A percentile compares a stretch with the other conserved stretches of the same genome.
Conservation (phyloP, 92 coral and sea anemone genomes). For the Umimayanthus chanpuru region DNA sequence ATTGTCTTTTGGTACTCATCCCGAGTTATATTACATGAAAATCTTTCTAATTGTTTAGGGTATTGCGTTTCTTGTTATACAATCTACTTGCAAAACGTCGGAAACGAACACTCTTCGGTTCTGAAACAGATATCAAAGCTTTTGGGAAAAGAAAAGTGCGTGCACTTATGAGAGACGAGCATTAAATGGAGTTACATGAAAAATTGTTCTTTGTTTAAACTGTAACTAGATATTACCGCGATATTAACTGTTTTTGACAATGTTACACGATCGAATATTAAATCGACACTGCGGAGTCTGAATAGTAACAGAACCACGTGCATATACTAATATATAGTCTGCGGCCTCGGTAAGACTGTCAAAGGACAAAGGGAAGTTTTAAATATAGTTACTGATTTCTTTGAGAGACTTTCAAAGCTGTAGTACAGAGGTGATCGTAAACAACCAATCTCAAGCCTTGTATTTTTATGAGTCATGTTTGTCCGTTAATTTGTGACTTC, state of each 20-base stretch:
- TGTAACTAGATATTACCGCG: not conserved
- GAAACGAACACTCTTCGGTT: not conserved
- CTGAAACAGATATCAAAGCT: not conserved
- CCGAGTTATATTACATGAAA: not conserved
- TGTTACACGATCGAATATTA: too few species aligned
- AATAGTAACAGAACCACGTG: too few species aligned
- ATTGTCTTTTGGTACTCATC: not conserved
- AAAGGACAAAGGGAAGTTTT: too few species aligned
- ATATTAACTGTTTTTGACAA: not conserved
- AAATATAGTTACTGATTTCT: too few species aligned
- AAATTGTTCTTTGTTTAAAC: not conserved
- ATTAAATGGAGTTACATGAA: not conserved
- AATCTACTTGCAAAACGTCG: not conserved
- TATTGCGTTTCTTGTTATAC: not conserved
- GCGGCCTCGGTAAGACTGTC: too few species aligned
- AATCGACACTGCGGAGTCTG: not conserved
- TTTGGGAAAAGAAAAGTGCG: not conserved
- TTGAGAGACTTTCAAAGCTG: not conserved
- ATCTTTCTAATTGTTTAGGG: not conserved
- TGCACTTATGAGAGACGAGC: not conserved
- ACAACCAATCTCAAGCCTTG: not conserved
- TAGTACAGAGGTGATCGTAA: too few species aligned
- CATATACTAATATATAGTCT: too few species aligned
- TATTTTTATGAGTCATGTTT: not conserved
- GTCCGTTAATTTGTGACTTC: too few species aligned